phyloP scores from a whole-genome alignment of 1,140 invertebrate genomes.

The Phymorhynchus buccinoides region DNA sequence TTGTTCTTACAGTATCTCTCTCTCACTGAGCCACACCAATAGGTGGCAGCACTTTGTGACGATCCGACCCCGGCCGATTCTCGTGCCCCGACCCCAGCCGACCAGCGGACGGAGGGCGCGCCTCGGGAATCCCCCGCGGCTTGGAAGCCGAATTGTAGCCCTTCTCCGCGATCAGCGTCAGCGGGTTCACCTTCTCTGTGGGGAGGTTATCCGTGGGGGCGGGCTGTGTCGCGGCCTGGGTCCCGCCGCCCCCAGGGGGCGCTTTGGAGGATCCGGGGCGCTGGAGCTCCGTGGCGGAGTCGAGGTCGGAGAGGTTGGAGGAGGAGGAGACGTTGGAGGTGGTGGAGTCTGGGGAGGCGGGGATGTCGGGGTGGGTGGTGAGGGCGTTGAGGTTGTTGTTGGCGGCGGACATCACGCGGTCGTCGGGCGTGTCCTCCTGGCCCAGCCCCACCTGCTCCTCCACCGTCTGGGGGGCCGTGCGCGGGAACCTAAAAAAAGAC shows the following conservation, averaged over 20 bases:
- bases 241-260: constrained; percentile 15
- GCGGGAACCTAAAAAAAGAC: constrained; percentile 56
- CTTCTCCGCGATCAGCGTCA: constrained; percentile 53
- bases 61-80: constrained; percentile 64
- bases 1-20: background rate
- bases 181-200: constrained; percentile 59
- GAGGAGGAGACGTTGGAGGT: constrained; percentile 53
- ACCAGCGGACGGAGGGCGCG: constrained; percentile 50
- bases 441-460: constrained; percentile 57
- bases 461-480: constrained; percentile 62
- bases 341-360: constrained; percentile 62
- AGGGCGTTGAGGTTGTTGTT: constrained; percentile 38
- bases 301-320: constrained; percentile 61
- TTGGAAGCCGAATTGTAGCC: constrained; percentile 36
- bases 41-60: constrained; percentile 68
- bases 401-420: constrained; percentile 57
- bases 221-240: constrained; percentile 15
- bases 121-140: constrained; percentile 27
- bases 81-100: constrained; percentile 47
- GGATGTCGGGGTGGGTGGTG: constrained; percentile 14
- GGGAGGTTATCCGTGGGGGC: constrained; percentile 52
- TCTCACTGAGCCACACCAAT: constrained; percentile 47
- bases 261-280: constrained; percentile 35
- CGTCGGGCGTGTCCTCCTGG: constrained; percentile 32
- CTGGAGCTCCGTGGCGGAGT: constrained; percentile 62